phyloP scores from a whole-genome alignment of 2,888 invertebrate species.

The Disparrhopalites patrizii region DNA sequence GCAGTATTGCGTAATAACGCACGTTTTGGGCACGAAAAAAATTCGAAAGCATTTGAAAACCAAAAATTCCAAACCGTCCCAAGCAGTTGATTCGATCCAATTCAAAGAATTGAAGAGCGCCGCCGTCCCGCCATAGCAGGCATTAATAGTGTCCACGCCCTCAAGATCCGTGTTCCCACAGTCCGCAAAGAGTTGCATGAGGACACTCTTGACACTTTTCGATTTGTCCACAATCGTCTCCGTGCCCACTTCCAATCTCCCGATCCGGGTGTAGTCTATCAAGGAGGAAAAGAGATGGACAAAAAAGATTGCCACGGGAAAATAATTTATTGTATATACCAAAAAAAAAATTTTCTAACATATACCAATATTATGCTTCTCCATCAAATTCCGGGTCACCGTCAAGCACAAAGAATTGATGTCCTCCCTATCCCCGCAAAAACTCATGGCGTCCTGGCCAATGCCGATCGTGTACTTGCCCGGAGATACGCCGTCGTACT shows the following conservation, averaged over 20 bases:
- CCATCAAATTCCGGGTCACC: slow-evolving; percentile 77
- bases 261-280: slow-evolving; percentile 65
- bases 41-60: too few species aligned
- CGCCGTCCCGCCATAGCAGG: slow-evolving; percentile 98
- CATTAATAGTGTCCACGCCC: slow-evolving; percentile 95
- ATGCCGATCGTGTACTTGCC: slow-evolving; percentile 97
- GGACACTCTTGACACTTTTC: slow-evolving; percentile 92
- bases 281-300: not conserved
- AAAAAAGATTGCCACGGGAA: too few species aligned
- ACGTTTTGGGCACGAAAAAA: not conserved
- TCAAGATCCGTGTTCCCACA: slow-evolving; percentile 86
- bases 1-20: not conserved
- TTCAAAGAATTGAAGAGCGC: slow-evolving; percentile 92
- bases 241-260: slow-evolving; percentile 93
- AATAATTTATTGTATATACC: too few species aligned
- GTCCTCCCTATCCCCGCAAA: slow-evolving; percentile 94
- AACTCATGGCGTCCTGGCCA: slow-evolving; percentile 93
- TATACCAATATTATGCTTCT: slow-evolving; percentile 67
- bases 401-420: slow-evolving; percentile 93
- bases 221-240: slow-evolving; percentile 98
- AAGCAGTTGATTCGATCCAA: slow-evolving; percentile 95
- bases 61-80: slow-evolving; percentile 70
- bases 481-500: slow-evolving; percentile 61
- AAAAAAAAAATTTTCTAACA: too few species aligned
- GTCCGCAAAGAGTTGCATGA: slow-evolving; percentile 94